These are phyloP conservation scores for Promerops cafer DNA, from an alignment of 2,113 vertebrate genomes.

Conservation along the genomic window DNA sequence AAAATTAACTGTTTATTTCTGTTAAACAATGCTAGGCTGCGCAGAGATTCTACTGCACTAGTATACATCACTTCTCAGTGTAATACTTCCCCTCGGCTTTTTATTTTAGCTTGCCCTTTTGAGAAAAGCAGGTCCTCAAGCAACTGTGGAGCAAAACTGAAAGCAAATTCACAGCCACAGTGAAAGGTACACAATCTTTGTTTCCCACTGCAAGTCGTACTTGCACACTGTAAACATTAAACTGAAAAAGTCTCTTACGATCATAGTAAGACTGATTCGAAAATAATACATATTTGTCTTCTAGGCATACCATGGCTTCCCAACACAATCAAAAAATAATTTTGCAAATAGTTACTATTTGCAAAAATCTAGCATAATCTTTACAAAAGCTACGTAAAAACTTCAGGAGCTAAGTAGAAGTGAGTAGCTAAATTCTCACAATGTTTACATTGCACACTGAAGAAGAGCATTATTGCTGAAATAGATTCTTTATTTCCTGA, in stretches of 20 bases:
- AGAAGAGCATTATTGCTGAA: conserved; percentile 71
- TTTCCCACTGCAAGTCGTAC: background rate
- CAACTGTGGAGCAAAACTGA: background rate
- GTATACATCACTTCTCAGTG: background rate
- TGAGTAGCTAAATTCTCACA: background rate
- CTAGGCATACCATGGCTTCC: background rate
- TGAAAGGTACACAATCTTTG: background rate
- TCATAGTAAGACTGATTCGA: background rate
- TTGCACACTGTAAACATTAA: background rate
- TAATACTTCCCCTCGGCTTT: background rate
- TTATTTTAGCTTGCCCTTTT: background rate
- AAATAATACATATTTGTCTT: background rate
- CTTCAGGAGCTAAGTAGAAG: background rate
- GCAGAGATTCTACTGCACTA: background rate
- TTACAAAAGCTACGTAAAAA: background rate
- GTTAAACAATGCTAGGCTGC: background rate
- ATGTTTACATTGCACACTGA: conserved; percentile 1
- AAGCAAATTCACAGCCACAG: background rate
- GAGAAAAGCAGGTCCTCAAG: background rate
- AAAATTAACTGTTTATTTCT: background rate
- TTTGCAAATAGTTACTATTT: background rate
- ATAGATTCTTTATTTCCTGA: conserved; percentile 83
- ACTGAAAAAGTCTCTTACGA: background rate
- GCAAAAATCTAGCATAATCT: background rate
- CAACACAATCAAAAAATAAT: background rate